Base-by-base conservation (phyloP, 2,888 invertebrate species). In the Nasonovia ribisnigri region DNA sequence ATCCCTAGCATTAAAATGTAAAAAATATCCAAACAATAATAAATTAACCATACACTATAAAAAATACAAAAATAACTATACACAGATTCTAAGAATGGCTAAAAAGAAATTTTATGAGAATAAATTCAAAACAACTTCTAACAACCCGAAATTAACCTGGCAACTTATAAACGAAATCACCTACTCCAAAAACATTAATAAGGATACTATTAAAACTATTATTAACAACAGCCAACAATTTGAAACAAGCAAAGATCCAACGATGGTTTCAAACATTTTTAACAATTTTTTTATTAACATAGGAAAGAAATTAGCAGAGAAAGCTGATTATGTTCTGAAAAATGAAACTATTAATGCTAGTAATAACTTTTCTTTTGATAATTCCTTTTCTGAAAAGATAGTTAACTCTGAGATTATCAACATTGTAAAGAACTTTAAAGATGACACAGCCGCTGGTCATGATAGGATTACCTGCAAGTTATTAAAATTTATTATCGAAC, bases 51-150 rank as follows among this genome's bases (percentile, higher is more conserved):
- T 54, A 54, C 54, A 54, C 88, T 88, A 88, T 88, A 88, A 88
- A 88, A 88, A 36, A 88, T 88, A 88, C 36, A 86, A 88, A 51
- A 88, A 88, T 88, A 88, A 88, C n/a, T 54, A 88, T 54, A 54
- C 54, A 54, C 86, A 86, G 86, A 43, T 86, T 86, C 86, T 86
- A 43, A 86, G 86, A 86, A 42, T 86, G 86, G 86, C 20, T 43
- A 86, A 86, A 86, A 86, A 46, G 86, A 42, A 86, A 86, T 88
- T 51, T 88, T 88, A 51, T 88, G 88, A 48, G 51, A 88, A 88
- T 51, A 88, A 48, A 88, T 88, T 88, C 29, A 88, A 88, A 10
- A 24, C 51, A 51, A 51, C 11, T 5, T 51, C n/a, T 13, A 48
- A 88, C 29, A 88, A 88, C 29, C 36, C 51, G 36, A 88, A 88